These are phyloP conservation scores for Harlomillsia oculata DNA, from an alignment of 1,140 invertebrate species.

Conservation along the genomic window DNA sequence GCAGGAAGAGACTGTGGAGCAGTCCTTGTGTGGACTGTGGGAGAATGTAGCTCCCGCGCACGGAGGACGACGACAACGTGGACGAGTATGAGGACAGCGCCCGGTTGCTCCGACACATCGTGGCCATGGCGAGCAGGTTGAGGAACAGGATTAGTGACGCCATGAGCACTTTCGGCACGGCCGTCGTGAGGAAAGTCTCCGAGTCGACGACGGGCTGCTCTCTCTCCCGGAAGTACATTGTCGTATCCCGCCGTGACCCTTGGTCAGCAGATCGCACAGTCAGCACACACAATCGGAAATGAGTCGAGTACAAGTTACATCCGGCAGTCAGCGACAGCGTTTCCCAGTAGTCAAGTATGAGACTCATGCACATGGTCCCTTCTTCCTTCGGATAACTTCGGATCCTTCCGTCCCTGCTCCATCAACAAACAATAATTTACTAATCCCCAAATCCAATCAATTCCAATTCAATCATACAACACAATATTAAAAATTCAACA, in stretches of 20 bases:
- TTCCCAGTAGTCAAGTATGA: conserved; percentile 34
- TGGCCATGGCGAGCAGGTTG: conserved; percentile 25
- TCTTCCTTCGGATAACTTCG: too few species aligned
- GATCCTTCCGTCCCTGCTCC: too few species aligned
- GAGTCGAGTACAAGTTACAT: conserved; percentile 33
- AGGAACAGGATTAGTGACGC: conserved; percentile 28
- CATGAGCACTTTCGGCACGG: conserved; percentile 33
- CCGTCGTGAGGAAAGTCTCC: conserved; percentile 30
- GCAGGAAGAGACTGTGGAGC: conserved; percentile 26
- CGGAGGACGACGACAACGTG: not conserved
- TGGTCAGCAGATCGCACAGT: conserved; percentile 22
- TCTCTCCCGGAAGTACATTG: conserved; percentile 32
- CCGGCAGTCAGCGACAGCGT: conserved; percentile 29
- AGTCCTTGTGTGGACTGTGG: conserved; percentile 32
- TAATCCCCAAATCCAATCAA: too few species aligned
- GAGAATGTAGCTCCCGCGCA: conserved; percentile 23
- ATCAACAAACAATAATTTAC: too few species aligned
- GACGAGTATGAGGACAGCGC: conserved; percentile 14
- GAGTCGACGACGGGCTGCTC: conserved; percentile 26
- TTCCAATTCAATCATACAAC: too few species aligned
- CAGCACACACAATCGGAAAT: conserved; percentile 33
- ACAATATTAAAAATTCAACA: too few species aligned
- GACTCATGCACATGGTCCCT: conserved; percentile 28
- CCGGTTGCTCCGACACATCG: conserved; percentile 21
- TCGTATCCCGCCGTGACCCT: conserved; percentile 1